These are phyloP conservation scores for Acleris laterana DNA, from an alignment of 2,888 invertebrate genomes.

Conservation along the genomic window DNA sequence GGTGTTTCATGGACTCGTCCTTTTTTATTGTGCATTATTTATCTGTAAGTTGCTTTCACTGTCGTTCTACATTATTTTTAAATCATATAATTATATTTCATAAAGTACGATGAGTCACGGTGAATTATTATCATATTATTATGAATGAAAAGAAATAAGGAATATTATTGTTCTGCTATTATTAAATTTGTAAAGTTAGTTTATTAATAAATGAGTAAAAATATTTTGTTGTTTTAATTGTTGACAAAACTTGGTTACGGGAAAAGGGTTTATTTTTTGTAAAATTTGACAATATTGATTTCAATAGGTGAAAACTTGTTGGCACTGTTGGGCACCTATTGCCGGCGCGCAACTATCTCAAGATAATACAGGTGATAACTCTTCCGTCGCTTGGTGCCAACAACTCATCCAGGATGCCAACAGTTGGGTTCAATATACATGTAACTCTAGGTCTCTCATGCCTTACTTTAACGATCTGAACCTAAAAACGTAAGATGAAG, in stretches of 20 bases:
- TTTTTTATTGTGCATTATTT: conserved; percentile 78
- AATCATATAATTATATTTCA: conserved; percentile 83
- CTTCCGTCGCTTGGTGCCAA: no score
- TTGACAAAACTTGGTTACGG: neutral
- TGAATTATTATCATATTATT: conserved; percentile 80
- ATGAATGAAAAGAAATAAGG: conserved; percentile 84
- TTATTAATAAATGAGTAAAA: conserved; percentile 85
- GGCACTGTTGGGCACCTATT: no score
- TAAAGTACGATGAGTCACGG: conserved; percentile 81
- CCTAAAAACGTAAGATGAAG: no score
- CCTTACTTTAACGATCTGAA: no score
- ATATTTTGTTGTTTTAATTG: conserved; percentile 64
- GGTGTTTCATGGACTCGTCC: conserved; percentile 65
- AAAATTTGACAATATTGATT: no score
- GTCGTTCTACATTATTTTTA: conserved; percentile 83
- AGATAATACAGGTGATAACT: no score
- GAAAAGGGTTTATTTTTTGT: no score
- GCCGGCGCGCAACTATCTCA: no score
- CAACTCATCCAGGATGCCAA: no score
- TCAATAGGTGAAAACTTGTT: no score
- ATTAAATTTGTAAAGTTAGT: conserved; percentile 85
- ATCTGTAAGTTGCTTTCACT: conserved; percentile 83
- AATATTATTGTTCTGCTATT: conserved; percentile 85
- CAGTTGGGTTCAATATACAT: no score
- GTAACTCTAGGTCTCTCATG: no score